These are phyloP conservation scores for Noctua fimbriata DNA, from an alignment of 2,888 invertebrate species.

Conservation along the genomic window DNA sequence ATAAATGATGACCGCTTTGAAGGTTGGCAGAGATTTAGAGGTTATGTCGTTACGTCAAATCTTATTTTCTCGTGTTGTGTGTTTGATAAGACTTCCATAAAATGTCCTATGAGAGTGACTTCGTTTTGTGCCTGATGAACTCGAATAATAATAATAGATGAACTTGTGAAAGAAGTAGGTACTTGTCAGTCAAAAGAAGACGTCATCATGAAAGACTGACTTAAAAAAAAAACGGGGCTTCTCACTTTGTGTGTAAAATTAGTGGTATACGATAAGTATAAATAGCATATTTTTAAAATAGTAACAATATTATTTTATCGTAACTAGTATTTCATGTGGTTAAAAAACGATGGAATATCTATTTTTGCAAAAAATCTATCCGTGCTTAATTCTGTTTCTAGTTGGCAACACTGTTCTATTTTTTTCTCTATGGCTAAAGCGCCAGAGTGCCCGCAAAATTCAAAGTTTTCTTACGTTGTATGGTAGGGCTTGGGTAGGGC, in stretches of 20 bases:
- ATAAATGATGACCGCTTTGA: slow-evolving; percentile 37
- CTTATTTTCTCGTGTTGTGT: neutral
- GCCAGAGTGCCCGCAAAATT: neutral
- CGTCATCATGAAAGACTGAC: neutral
- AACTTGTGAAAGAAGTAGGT: neutral
- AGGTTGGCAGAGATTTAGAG: slow-evolving; percentile 28
- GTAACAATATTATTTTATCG: too few species aligned
- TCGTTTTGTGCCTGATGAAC: neutral
- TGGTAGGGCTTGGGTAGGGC: too few species aligned
- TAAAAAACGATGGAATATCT: neutral
- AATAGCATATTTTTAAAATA: neutral
- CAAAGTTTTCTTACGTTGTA: neutral
- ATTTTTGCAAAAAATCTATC: neutral
- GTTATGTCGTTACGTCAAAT: slow-evolving; percentile 34
- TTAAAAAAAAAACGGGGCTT: neutral
- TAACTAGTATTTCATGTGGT: neutral
- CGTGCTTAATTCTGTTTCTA: neutral
- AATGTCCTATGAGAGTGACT: too few species aligned
- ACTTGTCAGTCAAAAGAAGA: neutral
- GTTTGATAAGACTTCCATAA: neutral
- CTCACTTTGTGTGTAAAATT: neutral
- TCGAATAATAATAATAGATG: too few species aligned
- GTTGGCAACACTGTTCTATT: neutral
- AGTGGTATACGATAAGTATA: neutral
- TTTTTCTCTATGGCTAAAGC: neutral